Conservation (phyloP, 2,113 vertebrate genomes). For the Eubucco bourcierii region DNA sequence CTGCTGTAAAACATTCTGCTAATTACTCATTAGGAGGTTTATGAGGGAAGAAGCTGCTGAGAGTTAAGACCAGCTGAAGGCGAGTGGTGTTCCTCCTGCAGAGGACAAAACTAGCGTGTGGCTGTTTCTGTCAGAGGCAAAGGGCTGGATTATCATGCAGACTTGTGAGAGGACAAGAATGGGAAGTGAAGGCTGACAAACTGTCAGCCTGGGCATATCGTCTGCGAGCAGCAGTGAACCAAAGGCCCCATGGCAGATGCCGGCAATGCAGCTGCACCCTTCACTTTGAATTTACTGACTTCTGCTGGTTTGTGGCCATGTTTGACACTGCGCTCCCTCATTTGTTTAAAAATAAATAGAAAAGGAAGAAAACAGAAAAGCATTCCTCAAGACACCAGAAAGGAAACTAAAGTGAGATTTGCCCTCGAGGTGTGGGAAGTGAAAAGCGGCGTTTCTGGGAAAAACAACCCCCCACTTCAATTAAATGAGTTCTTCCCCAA, state of each 20-base stretch:
- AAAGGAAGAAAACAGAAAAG: constrained; percentile 20
- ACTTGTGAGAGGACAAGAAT: neutral
- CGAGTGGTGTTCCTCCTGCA: neutral
- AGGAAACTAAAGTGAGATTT: neutral
- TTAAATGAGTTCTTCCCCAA: neutral
- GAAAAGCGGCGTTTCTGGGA: neutral
- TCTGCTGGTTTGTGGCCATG: neutral
- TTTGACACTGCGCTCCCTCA: constrained; percentile 6
- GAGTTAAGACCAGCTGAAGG: neutral
- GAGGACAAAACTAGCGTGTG: neutral
- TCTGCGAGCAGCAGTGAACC: neutral
- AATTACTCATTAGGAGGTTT: constrained; percentile 26
- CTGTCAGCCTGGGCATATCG: neutral
- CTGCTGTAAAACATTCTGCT: neutral
- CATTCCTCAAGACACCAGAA: constrained; percentile 9
- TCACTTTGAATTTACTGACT: constrained; percentile 39
- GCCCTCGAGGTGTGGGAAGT: neutral
- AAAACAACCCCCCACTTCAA: neutral
- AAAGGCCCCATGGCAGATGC: neutral
- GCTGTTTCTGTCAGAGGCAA: neutral
- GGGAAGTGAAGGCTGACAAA: constrained; percentile 24
- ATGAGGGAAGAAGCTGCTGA: neutral
- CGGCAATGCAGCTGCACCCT: neutral
- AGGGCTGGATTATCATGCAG: neutral
- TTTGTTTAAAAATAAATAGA: constrained; percentile 46